phyloP scores from a whole-genome alignment of 2,888 invertebrate species.

The Xanthia togata region DNA sequence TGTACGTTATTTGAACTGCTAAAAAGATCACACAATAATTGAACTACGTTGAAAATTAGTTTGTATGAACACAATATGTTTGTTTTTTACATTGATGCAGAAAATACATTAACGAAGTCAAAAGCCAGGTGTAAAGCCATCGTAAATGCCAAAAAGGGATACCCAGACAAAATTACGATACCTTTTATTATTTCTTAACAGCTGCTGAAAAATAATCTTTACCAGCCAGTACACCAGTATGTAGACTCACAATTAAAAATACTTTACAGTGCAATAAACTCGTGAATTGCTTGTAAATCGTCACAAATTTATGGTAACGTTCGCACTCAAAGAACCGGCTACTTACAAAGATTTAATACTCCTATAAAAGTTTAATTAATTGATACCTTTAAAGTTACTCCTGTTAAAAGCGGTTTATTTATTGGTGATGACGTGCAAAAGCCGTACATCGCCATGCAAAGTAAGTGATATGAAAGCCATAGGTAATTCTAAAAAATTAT shows the following conservation, averaged over 20 bases:
- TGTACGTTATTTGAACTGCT: neutral
- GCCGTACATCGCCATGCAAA: neutral
- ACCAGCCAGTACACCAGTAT: slow-evolving; percentile 75
- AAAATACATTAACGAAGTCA: neutral
- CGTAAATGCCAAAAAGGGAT: slow-evolving; percentile 48
- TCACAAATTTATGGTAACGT: slow-evolving; percentile 71
- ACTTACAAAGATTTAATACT: slow-evolving; percentile 52
- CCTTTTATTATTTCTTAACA: slow-evolving; percentile 66
- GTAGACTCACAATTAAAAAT: slow-evolving; percentile 81
- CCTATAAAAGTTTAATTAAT: slow-evolving; percentile 63
- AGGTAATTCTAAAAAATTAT: no score
- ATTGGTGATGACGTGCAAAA: slow-evolving; percentile 7
- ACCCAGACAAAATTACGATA: slow-evolving; percentile 63
- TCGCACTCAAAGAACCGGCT: slow-evolving; percentile 66
- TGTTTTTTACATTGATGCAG: neutral
- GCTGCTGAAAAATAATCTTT: slow-evolving; percentile 70
- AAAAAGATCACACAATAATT: neutral
- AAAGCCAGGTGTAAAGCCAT: neutral
- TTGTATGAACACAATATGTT: no score
- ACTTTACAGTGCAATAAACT: slow-evolving; percentile 79
- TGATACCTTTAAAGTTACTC: slow-evolving; percentile 32
- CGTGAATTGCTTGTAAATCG: slow-evolving; percentile 80
- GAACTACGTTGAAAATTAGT: neutral
- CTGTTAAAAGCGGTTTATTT: slow-evolving; percentile 11
- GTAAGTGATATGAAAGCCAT: neutral